Percentiles rank a stretch among this genome's conserved stretches.
These are phyloP conservation scores for Chrysaora quinquecirrha DNA, from an alignment of 30 jellyfish, hydroid and myxozoan genomes.

Conservation along the genomic window DNA sequence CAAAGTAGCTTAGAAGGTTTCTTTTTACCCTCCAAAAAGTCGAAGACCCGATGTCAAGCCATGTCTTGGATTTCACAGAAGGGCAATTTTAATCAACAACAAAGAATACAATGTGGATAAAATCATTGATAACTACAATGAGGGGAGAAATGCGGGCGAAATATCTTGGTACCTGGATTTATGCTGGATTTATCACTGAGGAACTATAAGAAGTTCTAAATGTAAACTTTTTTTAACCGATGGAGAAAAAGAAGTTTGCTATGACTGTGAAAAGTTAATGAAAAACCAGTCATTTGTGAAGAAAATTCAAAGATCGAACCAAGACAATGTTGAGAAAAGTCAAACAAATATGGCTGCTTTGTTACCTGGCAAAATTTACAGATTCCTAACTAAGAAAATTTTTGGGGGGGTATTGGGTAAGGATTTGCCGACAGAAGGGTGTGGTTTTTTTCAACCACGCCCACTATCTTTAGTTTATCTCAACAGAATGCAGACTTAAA, in stretches of 20 bases:
- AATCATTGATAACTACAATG: constrained; percentile 3
- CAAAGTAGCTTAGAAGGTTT: constrained; percentile 27
- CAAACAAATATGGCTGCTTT: no score
- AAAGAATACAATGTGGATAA: background rate
- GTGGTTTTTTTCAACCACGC: no score
- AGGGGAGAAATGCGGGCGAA: background rate
- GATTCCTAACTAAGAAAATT: no score
- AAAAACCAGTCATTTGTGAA: constrained; percentile 13
- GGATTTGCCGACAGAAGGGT: no score
- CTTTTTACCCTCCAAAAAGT: constrained; percentile 5
- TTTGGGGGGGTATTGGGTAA: no score
- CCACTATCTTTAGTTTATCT: no score
- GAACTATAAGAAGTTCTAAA: constrained; percentile 10
- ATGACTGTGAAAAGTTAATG: constrained; percentile 6
- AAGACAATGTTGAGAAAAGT: no score
- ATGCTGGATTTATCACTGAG: background rate
- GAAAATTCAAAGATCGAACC: constrained; percentile 5
- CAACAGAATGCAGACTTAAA: no score
- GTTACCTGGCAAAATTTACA: no score
- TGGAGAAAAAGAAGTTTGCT: background rate
- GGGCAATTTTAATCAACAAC: background rate
- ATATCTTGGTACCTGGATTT: background rate
- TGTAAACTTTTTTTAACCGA: background rate
- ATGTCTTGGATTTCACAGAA: constrained; percentile 12
- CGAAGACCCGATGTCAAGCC: constrained; percentile 29